Evolutionary conservation across 2,888 invertebrate species (phyloP).

Genomic region (Hydrotaea cyrtoneurina): DNA sequence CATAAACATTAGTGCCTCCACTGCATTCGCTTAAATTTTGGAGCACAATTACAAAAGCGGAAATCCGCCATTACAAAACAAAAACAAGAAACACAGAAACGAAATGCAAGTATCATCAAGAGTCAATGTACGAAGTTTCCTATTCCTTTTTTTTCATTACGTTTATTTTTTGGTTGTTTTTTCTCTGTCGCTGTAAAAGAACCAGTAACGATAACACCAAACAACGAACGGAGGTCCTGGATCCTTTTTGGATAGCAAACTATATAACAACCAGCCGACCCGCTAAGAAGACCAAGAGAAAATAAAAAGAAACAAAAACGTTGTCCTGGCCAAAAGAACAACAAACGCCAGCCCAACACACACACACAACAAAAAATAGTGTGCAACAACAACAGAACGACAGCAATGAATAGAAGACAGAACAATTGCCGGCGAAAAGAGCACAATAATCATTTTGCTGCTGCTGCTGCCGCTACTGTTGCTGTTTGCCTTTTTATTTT

Average conservation of each 20-base stretch:
- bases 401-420: slow-evolving; percentile 40
- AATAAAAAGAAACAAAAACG: slow-evolving; percentile 24
- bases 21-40: slow-evolving; percentile 56
- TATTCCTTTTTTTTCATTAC: no score
- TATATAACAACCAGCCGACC: slow-evolving; percentile 50
- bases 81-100: slow-evolving; percentile 46
- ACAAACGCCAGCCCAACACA: background rate
- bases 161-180: no score
- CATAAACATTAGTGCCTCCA: slow-evolving; percentile 2
- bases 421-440: slow-evolving; percentile 64
- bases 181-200: slow-evolving; percentile 10
- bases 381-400: slow-evolving; percentile 33
- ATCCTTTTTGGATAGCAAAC: slow-evolving; percentile 2
- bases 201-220: slow-evolving; percentile 47
- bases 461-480: slow-evolving; percentile 31
- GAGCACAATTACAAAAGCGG: slow-evolving; percentile 70
- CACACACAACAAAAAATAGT: slow-evolving; percentile 17
- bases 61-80: slow-evolving; percentile 71
- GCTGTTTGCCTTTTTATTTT: slow-evolving; percentile 32
- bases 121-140: slow-evolving; percentile 58
- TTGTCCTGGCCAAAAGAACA: background rate
- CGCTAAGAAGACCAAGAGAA: slow-evolving; percentile 47
- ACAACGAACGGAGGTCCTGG: slow-evolving; percentile 29
- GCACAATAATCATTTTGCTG: slow-evolving; percentile 51
- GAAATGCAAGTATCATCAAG: slow-evolving; percentile 53